A percentile compares a stretch with the other conserved stretches of the same genome.
phyloP scores from a whole-genome alignment of 2,113 vertebrate genomes.

The Thalassoma bifasciatum region DNA sequence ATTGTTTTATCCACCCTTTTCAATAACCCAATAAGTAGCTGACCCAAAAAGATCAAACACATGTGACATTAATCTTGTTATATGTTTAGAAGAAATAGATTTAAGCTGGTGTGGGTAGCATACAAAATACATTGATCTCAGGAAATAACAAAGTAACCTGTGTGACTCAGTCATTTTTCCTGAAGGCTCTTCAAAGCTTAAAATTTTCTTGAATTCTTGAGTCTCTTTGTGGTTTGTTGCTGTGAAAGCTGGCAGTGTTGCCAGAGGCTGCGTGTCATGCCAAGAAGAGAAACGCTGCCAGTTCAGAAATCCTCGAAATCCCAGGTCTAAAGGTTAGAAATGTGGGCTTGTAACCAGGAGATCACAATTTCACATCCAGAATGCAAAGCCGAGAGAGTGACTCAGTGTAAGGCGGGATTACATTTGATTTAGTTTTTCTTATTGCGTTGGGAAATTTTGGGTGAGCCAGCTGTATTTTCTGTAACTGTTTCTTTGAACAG shows the following conservation, averaged over 20 bases:
- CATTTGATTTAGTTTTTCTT: not conserved
- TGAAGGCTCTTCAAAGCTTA: constrained; percentile 12
- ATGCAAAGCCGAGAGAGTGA: constrained; percentile 42
- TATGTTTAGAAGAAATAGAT: constrained; percentile 11
- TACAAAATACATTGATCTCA: not conserved
- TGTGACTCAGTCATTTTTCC: not conserved
- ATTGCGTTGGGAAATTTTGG: not conserved
- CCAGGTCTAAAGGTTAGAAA: constrained; percentile 59
- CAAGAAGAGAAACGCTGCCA: constrained; percentile 40
- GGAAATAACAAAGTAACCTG: not conserved
- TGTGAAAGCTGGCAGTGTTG: constrained; percentile 35
- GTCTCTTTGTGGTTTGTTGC: constrained; percentile 45
- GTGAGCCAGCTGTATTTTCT: not conserved
- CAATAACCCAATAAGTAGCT: not conserved
- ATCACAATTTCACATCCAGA: constrained; percentile 38
- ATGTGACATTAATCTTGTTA: not conserved
- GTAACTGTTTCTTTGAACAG: not conserved
- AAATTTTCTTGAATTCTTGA: constrained; percentile 7
- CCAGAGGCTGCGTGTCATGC: constrained; percentile 37
- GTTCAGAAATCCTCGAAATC: constrained; percentile 55
- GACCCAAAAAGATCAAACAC: constrained; percentile 3
- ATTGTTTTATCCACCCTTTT: not conserved
- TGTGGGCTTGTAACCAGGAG: constrained; percentile 33
- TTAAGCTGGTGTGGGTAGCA: constrained; percentile 4
- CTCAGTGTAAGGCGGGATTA: not conserved